These are phyloP conservation scores for Drosophila sp. DNA, from an alignment of 1,140 invertebrate genomes.

Conservation along the genomic window DNA sequence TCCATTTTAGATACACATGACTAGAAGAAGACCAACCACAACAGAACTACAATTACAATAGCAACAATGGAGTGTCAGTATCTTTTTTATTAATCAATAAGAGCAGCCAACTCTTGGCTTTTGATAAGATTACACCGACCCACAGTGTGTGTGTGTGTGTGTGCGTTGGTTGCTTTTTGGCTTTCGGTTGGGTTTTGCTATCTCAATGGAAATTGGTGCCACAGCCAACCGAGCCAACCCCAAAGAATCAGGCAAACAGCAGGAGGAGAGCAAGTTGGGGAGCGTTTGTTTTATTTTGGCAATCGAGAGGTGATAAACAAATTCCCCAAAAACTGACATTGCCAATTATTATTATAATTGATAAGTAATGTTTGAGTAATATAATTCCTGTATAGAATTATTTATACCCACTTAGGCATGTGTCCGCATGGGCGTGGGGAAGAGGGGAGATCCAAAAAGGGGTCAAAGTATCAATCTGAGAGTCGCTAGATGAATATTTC, in stretches of 20 bases:
- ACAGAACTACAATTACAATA: not conserved
- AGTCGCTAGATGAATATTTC: no score
- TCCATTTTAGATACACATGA: conserved; percentile 42
- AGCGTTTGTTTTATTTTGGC: conserved; percentile 12
- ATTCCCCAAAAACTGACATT: conserved; percentile 12
- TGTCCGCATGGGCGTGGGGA: not conserved
- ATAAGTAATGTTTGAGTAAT: conserved; percentile 16
- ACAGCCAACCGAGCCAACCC: not conserved
- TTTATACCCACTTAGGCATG: conserved; percentile 8
- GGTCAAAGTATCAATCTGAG: no score
- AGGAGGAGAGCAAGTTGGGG: not conserved
- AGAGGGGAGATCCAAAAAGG: no score
- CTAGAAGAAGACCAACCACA: conserved; percentile 1
- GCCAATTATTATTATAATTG: conserved; percentile 17
- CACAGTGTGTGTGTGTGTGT: not conserved
- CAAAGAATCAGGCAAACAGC: conserved; percentile 8
- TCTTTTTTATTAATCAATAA: conserved; percentile 75
- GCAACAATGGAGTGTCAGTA: conserved; percentile 53
- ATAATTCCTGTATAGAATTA: not conserved
- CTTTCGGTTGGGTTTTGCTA: conserved; percentile 22
- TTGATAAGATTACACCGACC: conserved; percentile 57
- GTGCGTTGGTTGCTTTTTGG: conserved; percentile 31
- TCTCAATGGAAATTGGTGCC: conserved; percentile 15
- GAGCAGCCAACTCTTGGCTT: conserved; percentile 45
- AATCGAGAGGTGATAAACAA: conserved; percentile 15